phyloP scores from a whole-genome alignment of 2,888 invertebrate genomes.

The Tinea trinotella region DNA sequence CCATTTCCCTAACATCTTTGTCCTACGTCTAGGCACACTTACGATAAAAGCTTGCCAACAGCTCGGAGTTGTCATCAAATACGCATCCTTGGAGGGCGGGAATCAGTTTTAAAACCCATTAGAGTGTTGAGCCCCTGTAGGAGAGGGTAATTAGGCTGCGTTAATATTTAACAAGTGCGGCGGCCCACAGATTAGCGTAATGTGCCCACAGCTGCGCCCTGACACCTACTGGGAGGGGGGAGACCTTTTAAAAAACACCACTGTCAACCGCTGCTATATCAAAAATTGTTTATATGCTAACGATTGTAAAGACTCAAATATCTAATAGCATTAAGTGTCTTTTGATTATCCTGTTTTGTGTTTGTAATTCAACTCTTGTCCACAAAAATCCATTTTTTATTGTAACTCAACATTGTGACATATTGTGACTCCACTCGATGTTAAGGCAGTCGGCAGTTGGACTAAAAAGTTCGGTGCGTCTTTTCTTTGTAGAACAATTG shows the following conservation, averaged over 20 bases:
- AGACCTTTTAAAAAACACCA: conserved; percentile 49
- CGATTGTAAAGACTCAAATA: not conserved
- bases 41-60: conserved; percentile 12
- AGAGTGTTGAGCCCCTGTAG: conserved; percentile 44
- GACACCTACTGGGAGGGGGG: conserved; percentile 48
- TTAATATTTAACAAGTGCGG: conserved; percentile 72
- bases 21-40: conserved; percentile 5
- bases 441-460: too few relatives aligned
- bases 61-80: conserved; percentile 66
- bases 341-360: conserved; percentile 30
- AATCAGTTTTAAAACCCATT: conserved; percentile 73
- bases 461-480: too few relatives aligned
- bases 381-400: conserved; percentile 19
- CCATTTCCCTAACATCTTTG: too few relatives aligned
- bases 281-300: conserved; percentile 48
- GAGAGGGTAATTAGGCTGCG: conserved; percentile 65
- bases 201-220: conserved; percentile 52
- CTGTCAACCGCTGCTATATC: conserved; percentile 42
- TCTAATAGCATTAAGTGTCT: not conserved
- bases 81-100: conserved; percentile 65
- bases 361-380: too few relatives aligned
- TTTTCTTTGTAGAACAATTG: too few relatives aligned
- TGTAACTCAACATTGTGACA: too few relatives aligned
- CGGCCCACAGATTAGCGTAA: conserved; percentile 57
- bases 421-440: too few relatives aligned